Evolutionary conservation across 2,113 vertebrate species (phyloP), one percentile per base, ranked within the genome.

Genomic region (Tinamus guttatus): DNA sequence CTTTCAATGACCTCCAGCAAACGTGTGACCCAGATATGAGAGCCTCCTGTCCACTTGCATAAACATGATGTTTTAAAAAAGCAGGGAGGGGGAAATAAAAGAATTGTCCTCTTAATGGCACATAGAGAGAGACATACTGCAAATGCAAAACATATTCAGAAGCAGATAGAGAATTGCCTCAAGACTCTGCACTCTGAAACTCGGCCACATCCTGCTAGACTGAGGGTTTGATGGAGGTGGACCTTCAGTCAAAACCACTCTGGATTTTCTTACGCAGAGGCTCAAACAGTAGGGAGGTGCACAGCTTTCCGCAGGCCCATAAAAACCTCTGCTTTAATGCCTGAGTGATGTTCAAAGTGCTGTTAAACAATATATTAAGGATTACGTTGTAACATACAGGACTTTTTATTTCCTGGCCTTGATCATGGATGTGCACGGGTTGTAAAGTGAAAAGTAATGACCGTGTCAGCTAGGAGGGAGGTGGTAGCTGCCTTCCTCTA

Each of bases 1-100:
- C 98, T 98, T 98, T 97, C 96, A 98, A 97, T 98, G 98, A 98
- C 98, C 98, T 98, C 97, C 97, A 98, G 98, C 97, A 97, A 98
- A 97, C 60, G 93, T 96, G 95, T 98, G 98, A 98, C 98, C 98
- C 97, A 98, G 94, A 98, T 98, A 97, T 94, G 94, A 97, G 85
- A 97, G 95, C 95, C 96, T 98, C 84, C 96, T 98, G 98, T 98
- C 98, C 97, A 97, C 97, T 97, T 96, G 95, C 96, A 95, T 97
- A 98, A 98, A 97, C 96, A 97, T 49, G 90, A 97, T 96, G 97
- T 92, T 96, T 97, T 97, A 96, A 97, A 98, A 97, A 98, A 95
- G 96, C 82, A 11, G 80, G 49, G 62, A 5, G 38, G n/a, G 9
- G 34, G 34, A 5, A 97, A 97, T 97, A 75, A 94, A 97, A 97